Evolutionary conservation across 2,113 vertebrate species (phyloP).

Genomic region (Ophiodon elongatus): DNA sequence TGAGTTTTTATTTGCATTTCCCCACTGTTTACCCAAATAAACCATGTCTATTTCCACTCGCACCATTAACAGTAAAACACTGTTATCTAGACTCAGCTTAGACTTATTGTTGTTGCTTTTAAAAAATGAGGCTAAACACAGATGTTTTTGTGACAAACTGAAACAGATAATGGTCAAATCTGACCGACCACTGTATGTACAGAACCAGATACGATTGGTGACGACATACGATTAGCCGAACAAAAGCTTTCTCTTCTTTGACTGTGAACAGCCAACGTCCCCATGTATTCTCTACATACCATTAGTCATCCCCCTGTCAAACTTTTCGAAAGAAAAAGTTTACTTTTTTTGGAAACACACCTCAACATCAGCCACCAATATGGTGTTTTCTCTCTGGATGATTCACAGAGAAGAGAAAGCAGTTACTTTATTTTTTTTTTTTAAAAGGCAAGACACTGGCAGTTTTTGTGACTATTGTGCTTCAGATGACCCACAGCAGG

Average conservation of each 20-base stretch:
- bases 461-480: slow-evolving; percentile 18
- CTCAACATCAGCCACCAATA: slow-evolving; percentile 21
- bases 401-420: slow-evolving; percentile 26
- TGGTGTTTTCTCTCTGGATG: slow-evolving; percentile 24
- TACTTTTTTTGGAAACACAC: slow-evolving; percentile 5
- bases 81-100: neutral
- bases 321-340: slow-evolving; percentile 11
- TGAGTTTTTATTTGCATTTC: neutral
- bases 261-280: neutral
- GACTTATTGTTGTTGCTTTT: too few relatives aligned
- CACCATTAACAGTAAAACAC: neutral
- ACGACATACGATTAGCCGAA: neutral
- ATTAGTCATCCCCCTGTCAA: slow-evolving; percentile 31
- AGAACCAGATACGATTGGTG: neutral
- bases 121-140: too few relatives aligned
- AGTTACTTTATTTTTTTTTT: slow-evolving; percentile 8
- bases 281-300: neutral
- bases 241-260: neutral
- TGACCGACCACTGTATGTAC: too few relatives aligned
- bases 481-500: slow-evolving; percentile 48
- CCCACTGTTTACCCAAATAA: neutral
- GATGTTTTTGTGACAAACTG: too few relatives aligned
- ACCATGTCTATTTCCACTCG: neutral
- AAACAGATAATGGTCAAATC: too few relatives aligned
- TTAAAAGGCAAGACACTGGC: slow-evolving; percentile 18